Evolutionary conservation across 2,888 invertebrate species (phyloP).

Genomic region (Spilosoma lubricipeda): DNA sequence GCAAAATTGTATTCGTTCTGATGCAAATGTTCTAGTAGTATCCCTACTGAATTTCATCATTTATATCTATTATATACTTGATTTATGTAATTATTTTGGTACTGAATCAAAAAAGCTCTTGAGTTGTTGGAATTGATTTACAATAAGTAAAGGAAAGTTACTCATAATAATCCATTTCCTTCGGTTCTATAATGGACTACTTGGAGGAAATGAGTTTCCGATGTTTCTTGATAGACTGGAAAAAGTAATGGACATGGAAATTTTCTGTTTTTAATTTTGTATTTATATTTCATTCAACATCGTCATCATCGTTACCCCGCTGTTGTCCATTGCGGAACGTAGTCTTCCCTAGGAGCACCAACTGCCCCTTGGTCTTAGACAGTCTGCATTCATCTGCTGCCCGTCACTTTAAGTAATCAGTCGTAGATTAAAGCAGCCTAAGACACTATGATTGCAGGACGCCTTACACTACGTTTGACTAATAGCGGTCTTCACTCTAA

Average conservation of each 20-base stretch:
- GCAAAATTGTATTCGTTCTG: conserved; percentile 31
- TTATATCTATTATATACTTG: neutral
- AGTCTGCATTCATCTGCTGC: too few species aligned
- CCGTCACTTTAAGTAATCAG: too few species aligned
- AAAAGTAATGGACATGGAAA: neutral
- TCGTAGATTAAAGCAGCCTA: too few species aligned
- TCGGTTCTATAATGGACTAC: conserved; percentile 11
- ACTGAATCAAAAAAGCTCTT: neutral
- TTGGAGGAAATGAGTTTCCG: conserved; percentile 14
- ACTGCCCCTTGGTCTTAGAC: too few species aligned
- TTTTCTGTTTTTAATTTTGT: neutral
- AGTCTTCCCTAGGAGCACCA: too few species aligned
- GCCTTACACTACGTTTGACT: too few species aligned
- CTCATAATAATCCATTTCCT: conserved; percentile 12
- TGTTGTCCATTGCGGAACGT: too few species aligned
- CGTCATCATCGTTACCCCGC: neutral
- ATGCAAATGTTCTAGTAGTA: conserved; percentile 21
- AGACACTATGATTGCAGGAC: too few species aligned
- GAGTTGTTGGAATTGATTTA: neutral
- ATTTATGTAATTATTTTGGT: neutral
- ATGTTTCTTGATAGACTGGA: neutral
- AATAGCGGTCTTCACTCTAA: neutral
- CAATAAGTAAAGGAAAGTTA: conserved; percentile 10
- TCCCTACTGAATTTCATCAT: neutral
- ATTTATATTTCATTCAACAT: neutral